Base-by-base conservation (phyloP, 2,113 vertebrate genomes). In the Poeciliopsis occidentalis region DNA sequence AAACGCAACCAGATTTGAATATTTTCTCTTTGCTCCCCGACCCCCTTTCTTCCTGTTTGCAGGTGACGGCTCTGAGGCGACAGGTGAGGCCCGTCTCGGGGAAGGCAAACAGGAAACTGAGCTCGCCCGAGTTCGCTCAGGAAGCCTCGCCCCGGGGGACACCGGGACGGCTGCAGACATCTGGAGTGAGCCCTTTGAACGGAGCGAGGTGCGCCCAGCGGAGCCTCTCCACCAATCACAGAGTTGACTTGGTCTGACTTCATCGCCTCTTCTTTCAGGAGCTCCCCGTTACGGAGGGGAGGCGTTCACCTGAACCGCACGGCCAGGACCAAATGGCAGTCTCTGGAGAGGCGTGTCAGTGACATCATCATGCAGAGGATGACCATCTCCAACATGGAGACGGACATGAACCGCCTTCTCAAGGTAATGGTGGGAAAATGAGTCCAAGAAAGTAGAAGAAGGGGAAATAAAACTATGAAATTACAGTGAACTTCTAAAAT, bases 331-430 rank as follows among this genome's bases (percentile, higher is more conserved):
- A 99, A 99, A 79, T 98, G 97, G 97, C 98, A 99, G 86, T 90
- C 97, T 0, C 94, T 99, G 32, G 98, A 99, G 78, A 94, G 97
- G 41, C 96, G 97, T 17, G 92, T 99, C 86, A 97, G 93, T 8
- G 98, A 99, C 78, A 97, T 99, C 63, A 96, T 99, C 87, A 99
- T 99, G 98, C 98, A 99, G 91, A 96, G 93, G 85, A 95, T 99
- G 97, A 99, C 98, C 65, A 97, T 99, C 92, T 96, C 97, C 73
- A 99, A 98, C 82, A 99, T 99, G 98, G 98, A 99, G 91, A 89
- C 95, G 0, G 98, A 99, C 54, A 99, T 99, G 98, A 97, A 98
- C 88, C 89, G 98, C 44, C 90, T 99, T 3, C 95, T 99, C 34
- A 98, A 95, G 96, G 78, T 79, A 32, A 69, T 13, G 4, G 15